These are phyloP conservation scores for Pelecanoides urinatrix DNA, from an alignment of 2,113 vertebrate species.

Conservation along the genomic window DNA sequence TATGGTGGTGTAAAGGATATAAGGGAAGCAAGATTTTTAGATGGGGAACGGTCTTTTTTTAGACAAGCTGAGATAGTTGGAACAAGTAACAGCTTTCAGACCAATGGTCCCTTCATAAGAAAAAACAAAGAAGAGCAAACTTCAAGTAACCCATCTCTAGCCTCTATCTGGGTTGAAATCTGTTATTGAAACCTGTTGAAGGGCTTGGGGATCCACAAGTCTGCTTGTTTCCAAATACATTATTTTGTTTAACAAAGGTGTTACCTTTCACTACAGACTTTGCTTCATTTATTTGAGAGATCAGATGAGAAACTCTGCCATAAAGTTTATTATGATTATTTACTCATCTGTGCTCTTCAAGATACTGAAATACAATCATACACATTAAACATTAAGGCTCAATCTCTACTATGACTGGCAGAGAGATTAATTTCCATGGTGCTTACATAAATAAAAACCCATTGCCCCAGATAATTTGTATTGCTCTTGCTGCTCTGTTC, in stretches of 20 bases:
- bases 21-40: background rate
- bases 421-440: background rate
- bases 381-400: background rate
- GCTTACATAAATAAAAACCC: background rate
- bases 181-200: background rate
- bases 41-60: background rate
- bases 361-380: background rate
- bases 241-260: background rate
- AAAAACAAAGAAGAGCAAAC: background rate
- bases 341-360: background rate
- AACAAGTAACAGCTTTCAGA: background rate
- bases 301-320: background rate
- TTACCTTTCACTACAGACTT: background rate
- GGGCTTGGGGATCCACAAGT: background rate
- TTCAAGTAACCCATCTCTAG: background rate
- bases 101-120: background rate
- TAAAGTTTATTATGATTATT: background rate
- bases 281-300: background rate
- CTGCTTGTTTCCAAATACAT: background rate
- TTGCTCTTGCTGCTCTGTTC: background rate
- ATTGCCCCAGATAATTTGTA: background rate
- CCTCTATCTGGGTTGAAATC: background rate
- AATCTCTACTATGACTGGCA: background rate
- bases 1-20: background rate
- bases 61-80: background rate